Conservation (phyloP, 1,140 invertebrate genomes). For the Drosophila aff. region DNA sequence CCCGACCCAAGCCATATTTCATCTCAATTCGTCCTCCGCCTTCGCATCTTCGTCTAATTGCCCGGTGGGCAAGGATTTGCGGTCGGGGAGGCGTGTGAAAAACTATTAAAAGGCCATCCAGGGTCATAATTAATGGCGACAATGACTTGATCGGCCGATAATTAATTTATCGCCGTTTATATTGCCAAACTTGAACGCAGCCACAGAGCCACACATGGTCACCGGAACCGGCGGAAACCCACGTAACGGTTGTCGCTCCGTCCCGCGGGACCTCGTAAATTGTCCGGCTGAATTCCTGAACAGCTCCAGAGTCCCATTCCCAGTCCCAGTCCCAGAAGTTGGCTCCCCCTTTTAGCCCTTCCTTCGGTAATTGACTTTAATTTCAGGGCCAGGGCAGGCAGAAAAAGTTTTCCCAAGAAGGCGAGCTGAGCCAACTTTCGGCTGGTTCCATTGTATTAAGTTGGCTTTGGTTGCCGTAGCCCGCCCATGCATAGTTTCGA, state of each 20-base stretch:
- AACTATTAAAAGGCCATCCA: constrained; percentile 68
- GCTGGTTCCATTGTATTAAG: constrained; percentile 55
- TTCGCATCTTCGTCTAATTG: constrained; percentile 50
- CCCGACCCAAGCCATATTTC: constrained; percentile 44
- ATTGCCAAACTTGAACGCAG: constrained; percentile 27
- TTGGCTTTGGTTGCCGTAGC: constrained; percentile 24
- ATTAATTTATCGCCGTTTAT: constrained; percentile 74
- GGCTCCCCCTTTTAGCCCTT: constrained; percentile 10
- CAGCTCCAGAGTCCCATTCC: constrained; percentile 11
- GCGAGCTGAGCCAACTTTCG: constrained; percentile 40
- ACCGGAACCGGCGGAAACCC: constrained; percentile 20
- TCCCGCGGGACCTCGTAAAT: constrained; percentile 50
- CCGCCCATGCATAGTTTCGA: constrained; percentile 33
- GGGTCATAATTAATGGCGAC: constrained; percentile 75
- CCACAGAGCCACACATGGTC: constrained; percentile 24
- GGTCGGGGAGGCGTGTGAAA: constrained; percentile 45
- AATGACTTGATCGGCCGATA: constrained; percentile 77
- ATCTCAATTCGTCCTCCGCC: constrained; percentile 15
- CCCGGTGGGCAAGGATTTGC: constrained; percentile 16
- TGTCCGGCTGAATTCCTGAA: constrained; percentile 36
- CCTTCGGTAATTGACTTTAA: constrained; percentile 62
- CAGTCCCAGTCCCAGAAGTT: constrained; percentile 9
- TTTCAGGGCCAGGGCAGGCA: constrained; percentile 20
- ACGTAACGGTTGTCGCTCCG: constrained; percentile 13
- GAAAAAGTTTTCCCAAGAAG: constrained; percentile 49